Conservation (phyloP, 1,140 invertebrate species). For the Diachasmimorpha longicaudata region DNA sequence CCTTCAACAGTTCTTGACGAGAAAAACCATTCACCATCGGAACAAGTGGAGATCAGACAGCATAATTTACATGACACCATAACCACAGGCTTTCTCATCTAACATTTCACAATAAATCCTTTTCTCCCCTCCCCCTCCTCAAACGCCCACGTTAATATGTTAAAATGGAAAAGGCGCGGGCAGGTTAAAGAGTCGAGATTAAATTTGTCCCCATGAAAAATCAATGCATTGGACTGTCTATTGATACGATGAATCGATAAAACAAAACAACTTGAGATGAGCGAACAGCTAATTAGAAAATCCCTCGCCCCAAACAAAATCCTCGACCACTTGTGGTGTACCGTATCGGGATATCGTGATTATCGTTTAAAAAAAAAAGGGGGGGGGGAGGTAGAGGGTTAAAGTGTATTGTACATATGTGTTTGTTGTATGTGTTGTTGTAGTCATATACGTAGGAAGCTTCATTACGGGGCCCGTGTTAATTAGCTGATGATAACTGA, state of each 20-base stretch:
- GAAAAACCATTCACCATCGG: not conserved
- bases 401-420: not conserved
- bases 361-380: constrained; percentile 41
- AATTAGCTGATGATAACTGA: constrained; percentile 57
- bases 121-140: not conserved
- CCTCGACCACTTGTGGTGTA: constrained; percentile 19
- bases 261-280: constrained; percentile 20
- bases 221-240: not conserved
- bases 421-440: not conserved
- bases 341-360: constrained; percentile 49
- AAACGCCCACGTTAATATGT: not conserved
- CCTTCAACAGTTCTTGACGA: not conserved
- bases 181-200: not conserved
- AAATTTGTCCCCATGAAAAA: not conserved
- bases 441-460: constrained; percentile 45
- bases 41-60: not conserved
- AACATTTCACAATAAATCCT: not conserved
- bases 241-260: not conserved
- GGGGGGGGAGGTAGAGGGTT: constrained; percentile 19
- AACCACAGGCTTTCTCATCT: not conserved
- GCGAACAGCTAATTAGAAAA: constrained; percentile 50
- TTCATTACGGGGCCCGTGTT: constrained; percentile 58
- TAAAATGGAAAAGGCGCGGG: not conserved
- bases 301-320: constrained; percentile 40
- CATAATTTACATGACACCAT: not conserved